phyloP scores from a whole-genome alignment of 2,888 invertebrate genomes.

The Tridacna crocea region DNA sequence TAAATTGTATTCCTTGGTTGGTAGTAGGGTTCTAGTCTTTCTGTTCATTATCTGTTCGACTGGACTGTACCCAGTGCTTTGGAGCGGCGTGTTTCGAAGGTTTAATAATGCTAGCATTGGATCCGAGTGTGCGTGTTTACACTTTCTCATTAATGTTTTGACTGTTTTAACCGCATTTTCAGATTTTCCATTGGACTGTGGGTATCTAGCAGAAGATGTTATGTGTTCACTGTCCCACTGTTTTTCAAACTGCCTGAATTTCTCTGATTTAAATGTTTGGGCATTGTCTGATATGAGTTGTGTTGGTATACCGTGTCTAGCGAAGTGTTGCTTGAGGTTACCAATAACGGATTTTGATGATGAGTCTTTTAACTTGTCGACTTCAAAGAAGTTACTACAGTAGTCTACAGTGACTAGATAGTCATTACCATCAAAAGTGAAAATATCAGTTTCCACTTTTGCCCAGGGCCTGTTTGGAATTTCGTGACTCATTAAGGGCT shows the following conservation, averaged over 20 bases:
- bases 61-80: slow-evolving; percentile 22
- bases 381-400: slow-evolving; percentile 48
- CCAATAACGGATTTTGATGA: slow-evolving; percentile 33
- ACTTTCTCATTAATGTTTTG: slow-evolving; percentile 45
- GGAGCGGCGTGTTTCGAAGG: slow-evolving; percentile 42
- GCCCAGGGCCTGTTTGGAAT: slow-evolving; percentile 51
- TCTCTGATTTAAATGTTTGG: slow-evolving; percentile 28
- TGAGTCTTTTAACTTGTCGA: slow-evolving; percentile 36
- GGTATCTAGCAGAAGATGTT: slow-evolving; percentile 30
- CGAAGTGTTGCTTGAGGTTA: slow-evolving; percentile 47
- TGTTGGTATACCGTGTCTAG: slow-evolving; percentile 33
- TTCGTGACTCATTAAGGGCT: slow-evolving; percentile 47
- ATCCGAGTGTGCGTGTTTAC: slow-evolving; percentile 36
- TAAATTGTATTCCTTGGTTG: slow-evolving; percentile 18
- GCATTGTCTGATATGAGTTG: slow-evolving; percentile 41
- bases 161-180: slow-evolving; percentile 48
- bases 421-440: slow-evolving; percentile 40
- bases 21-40: slow-evolving; percentile 26
- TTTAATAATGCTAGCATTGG: slow-evolving; percentile 37
- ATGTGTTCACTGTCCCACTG: slow-evolving; percentile 35
- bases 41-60: slow-evolving; percentile 30
- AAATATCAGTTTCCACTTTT: slow-evolving; percentile 55
- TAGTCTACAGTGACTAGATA: slow-evolving; percentile 53
- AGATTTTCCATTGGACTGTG: slow-evolving; percentile 41
- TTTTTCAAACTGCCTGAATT: slow-evolving; percentile 35